Percentiles rank a stretch among this genome's conserved stretches.
These are phyloP conservation scores for Ceyx margarethae DNA, from an alignment of 2,113 vertebrate species.

Conservation along the genomic window DNA sequence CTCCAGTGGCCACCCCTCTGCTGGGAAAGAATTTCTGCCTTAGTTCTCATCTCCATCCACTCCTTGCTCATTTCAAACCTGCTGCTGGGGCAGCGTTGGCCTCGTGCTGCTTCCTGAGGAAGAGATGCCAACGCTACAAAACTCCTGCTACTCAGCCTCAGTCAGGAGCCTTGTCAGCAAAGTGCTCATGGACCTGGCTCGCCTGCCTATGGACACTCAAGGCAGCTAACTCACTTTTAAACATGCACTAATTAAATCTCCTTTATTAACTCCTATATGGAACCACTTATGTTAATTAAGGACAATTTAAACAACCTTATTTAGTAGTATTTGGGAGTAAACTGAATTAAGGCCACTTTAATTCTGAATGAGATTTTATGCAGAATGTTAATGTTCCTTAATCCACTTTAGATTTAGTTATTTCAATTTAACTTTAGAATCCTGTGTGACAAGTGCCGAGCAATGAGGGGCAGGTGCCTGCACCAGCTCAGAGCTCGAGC, in stretches of 20 bases:
- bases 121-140: not conserved
- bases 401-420: not conserved
- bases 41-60: too few species aligned
- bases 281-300: slow-evolving; percentile 44
- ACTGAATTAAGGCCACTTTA: slow-evolving; percentile 22
- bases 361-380: slow-evolving; percentile 12
- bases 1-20: too few species aligned
- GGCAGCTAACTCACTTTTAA: not conserved
- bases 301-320: slow-evolving; percentile 16
- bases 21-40: too few species aligned
- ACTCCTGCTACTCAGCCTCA: not conserved
- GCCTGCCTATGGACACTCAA: not conserved
- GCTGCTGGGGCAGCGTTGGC: not conserved
- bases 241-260: slow-evolving; percentile 24
- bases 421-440: not conserved
- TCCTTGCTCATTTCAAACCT: not conserved
- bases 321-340: slow-evolving; percentile 38
- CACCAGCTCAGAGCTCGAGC: not conserved
- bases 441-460: not conserved
- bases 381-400: slow-evolving; percentile 14
- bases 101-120: not conserved
- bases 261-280: slow-evolving; percentile 9
- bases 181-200: not conserved
- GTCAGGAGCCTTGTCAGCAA: not conserved
- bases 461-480: not conserved